phyloP scores from a whole-genome alignment of 2,797 vertebrate genomes.

The Caiman crocodilus region DNA sequence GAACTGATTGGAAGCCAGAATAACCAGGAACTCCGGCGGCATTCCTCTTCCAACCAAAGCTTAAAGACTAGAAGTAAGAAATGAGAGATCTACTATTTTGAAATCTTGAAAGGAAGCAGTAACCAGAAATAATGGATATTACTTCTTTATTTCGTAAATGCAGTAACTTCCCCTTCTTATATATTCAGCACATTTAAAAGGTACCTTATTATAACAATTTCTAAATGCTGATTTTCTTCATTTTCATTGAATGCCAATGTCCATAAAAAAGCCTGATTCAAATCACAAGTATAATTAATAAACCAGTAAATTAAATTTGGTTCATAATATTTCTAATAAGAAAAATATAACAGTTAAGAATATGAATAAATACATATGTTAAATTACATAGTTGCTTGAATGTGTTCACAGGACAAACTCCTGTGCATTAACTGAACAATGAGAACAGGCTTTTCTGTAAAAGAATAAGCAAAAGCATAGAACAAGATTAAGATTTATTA shows the following conservation, averaged over 20 bases:
- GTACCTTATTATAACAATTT: background rate
- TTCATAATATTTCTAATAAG: background rate
- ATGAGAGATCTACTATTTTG: too few relatives aligned
- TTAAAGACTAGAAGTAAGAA: background rate
- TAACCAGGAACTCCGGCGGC: background rate
- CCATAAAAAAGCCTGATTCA: background rate
- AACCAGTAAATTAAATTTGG: background rate
- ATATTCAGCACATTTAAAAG: background rate
- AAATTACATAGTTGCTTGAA: background rate
- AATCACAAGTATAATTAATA: background rate
- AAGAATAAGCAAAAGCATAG: too few relatives aligned
- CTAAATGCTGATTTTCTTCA: background rate
- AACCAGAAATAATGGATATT: background rate
- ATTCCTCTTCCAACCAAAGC: background rate
- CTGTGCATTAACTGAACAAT: too few relatives aligned
- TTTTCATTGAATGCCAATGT: conserved; percentile 11
- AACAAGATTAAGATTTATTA: too few relatives aligned
- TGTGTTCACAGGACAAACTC: too few relatives aligned
- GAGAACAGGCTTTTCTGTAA: too few relatives aligned
- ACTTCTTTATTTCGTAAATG: too few relatives aligned
- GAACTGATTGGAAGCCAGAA: background rate
- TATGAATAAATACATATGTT: background rate
- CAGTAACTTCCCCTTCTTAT: background rate
- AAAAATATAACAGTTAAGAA: background rate
- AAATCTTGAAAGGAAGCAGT: background rate